Evolutionary conservation across 2,888 invertebrate species (phyloP).

Genomic region (Erebia aethiops): DNA sequence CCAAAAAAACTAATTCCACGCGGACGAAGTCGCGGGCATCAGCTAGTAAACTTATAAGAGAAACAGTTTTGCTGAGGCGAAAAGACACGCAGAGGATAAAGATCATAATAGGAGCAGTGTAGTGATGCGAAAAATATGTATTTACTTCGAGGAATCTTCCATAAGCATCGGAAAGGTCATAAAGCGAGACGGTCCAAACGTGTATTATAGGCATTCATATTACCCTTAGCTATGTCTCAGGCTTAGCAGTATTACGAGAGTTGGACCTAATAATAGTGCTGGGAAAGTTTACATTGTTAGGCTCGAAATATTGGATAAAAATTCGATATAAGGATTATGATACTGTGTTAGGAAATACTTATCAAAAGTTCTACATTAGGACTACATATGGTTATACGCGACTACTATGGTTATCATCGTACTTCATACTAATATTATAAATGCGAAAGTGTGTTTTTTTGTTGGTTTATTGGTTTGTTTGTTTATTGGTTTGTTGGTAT

Average conservation of each 20-base stretch:
- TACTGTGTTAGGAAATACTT: too few species aligned
- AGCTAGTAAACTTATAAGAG: background rate
- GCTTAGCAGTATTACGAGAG: conserved; percentile 29
- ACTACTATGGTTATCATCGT: too few species aligned
- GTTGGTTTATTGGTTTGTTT: too few species aligned
- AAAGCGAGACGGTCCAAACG: conserved; percentile 23
- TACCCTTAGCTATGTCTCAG: conserved; percentile 25
- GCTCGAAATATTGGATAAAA: conserved; percentile 2
- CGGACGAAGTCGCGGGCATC: too few species aligned
- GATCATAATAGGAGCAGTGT: background rate
- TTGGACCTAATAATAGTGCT: conserved; percentile 30
- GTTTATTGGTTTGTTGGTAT: too few species aligned
- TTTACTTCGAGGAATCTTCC: conserved; percentile 22
- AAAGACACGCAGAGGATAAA: background rate
- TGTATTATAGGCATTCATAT: conserved; percentile 30
- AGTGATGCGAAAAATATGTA: conserved; percentile 20
- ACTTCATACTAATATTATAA: too few species aligned
- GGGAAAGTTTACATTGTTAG: conserved; percentile 16
- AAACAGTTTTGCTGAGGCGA: background rate
- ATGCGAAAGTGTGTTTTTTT: too few species aligned
- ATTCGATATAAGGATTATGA: background rate
- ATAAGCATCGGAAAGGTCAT: conserved; percentile 23
- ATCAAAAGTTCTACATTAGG: too few species aligned
- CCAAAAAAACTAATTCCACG: background rate
- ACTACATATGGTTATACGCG: too few species aligned